Evolutionary conservation across 2,888 invertebrate genomes (phyloP).

Genomic region (Caenorhabditis drosophilae): DNA sequence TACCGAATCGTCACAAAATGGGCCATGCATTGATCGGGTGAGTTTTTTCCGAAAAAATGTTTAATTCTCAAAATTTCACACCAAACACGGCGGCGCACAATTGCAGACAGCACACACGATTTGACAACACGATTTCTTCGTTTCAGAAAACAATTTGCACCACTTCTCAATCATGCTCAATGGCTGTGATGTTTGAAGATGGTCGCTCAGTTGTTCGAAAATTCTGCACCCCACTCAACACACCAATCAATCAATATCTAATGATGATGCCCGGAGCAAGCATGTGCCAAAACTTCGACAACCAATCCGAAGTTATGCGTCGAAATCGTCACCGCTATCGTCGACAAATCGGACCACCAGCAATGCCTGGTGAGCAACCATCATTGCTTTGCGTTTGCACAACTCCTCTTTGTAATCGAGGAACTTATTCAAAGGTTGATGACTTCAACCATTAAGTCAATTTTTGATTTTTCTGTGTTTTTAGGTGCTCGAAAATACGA

Average conservation of each 20-base stretch:
- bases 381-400: constrained; percentile 59
- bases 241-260: constrained; percentile 63
- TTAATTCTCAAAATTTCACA: too few relatives aligned
- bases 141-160: constrained; percentile 38
- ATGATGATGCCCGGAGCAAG: constrained; percentile 60
- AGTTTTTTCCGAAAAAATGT: constrained; percentile 1
- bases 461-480: neutral
- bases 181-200: constrained; percentile 36
- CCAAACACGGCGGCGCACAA: too few relatives aligned
- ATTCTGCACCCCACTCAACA: constrained; percentile 63
- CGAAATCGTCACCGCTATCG: constrained; percentile 3
- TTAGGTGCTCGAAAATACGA: constrained; percentile 46
- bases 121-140: too few relatives aligned
- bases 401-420: constrained; percentile 54
- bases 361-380: constrained; percentile 29
- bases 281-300: constrained; percentile 64
- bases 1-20: constrained; percentile 23
- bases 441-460: too few relatives aligned
- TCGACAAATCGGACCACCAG: constrained; percentile 27
- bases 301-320: too few relatives aligned
- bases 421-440: constrained; percentile 45
- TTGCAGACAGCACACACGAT: too few relatives aligned
- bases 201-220: constrained; percentile 53
- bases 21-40: constrained; percentile 55
- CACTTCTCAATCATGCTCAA: constrained; percentile 37